These are phyloP conservation scores for Aspidoscelis tigris DNA, from an alignment of 2,113 vertebrate species.

Conservation along the genomic window DNA sequence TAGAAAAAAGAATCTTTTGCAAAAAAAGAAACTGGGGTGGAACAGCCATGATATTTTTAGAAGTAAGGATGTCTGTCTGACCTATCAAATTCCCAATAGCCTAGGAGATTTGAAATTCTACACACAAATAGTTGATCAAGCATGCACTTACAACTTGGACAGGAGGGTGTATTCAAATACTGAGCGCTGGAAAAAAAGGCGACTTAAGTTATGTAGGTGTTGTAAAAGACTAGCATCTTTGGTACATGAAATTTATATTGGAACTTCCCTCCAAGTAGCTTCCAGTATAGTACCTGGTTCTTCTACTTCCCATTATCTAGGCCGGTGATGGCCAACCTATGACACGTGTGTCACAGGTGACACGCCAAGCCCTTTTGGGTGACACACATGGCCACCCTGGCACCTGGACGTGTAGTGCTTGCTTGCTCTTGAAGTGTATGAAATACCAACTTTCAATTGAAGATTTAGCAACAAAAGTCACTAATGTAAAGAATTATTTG, in stretches of 20 bases:
- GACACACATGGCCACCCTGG: too few species aligned
- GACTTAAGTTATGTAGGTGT: not conserved
- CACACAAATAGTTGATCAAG: not conserved
- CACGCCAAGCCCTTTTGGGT: too few species aligned
- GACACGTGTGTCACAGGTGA: too few species aligned
- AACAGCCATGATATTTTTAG: conserved; percentile 4
- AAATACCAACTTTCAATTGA: too few species aligned
- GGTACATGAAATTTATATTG: not conserved
- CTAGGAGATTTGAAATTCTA: not conserved
- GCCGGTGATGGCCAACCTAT: too few species aligned
- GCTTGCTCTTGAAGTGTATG: too few species aligned
- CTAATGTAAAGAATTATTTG: too few species aligned
- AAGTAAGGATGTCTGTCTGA: not conserved
- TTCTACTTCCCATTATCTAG: not conserved
- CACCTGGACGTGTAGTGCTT: too few species aligned
- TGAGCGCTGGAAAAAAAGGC: not conserved
- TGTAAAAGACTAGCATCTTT: not conserved
- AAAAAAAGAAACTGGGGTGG: not conserved
- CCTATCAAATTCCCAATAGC: not conserved
- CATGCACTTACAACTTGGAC: not conserved
- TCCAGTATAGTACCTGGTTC: not conserved
- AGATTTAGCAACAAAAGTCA: too few species aligned
- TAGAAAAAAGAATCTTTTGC: not conserved
- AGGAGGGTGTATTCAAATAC: not conserved
- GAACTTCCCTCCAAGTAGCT: too few species aligned